Conservation (phyloP, 2,888 invertebrate species). For the Drosophila recens region DNA sequence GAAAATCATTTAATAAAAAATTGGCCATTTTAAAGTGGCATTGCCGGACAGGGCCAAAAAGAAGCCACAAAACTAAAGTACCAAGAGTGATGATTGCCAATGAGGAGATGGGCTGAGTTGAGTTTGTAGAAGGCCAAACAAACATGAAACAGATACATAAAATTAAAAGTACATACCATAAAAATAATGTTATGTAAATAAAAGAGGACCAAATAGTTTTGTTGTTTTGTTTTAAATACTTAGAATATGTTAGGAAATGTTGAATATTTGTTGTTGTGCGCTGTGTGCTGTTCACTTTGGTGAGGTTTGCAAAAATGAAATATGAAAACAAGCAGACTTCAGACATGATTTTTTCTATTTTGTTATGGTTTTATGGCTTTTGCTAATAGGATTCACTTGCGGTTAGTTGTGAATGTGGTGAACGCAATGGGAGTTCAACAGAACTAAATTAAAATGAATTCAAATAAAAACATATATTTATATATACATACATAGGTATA, state of each 20-base stretch:
- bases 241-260: constrained; percentile 1
- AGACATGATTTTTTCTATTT: constrained; percentile 11
- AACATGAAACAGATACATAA: constrained; percentile 41
- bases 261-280: not conserved
- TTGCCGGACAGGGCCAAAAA: constrained; percentile 78
- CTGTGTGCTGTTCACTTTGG: not conserved
- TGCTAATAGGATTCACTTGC: constrained; percentile 36
- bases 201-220: constrained; percentile 36
- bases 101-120: constrained; percentile 13
- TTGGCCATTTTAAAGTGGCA: constrained; percentile 27
- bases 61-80: constrained; percentile 42
- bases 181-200: constrained; percentile 35
- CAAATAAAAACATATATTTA: not conserved
- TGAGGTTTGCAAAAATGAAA: constrained; percentile 3
- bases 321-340: constrained; percentile 9
- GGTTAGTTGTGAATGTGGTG: constrained; percentile 20
- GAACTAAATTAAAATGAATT: not conserved
- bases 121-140: constrained; percentile 29
- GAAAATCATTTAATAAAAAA: constrained; percentile 17
- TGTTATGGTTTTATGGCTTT: constrained; percentile 25
- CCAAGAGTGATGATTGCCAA: constrained; percentile 20
- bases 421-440: constrained; percentile 15
- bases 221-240: constrained; percentile 24
- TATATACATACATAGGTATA: not conserved
- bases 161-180: constrained; percentile 41